These are phyloP conservation scores for Centropus bengalensis DNA, from an alignment of 2,113 vertebrate species.

Conservation along the genomic window DNA sequence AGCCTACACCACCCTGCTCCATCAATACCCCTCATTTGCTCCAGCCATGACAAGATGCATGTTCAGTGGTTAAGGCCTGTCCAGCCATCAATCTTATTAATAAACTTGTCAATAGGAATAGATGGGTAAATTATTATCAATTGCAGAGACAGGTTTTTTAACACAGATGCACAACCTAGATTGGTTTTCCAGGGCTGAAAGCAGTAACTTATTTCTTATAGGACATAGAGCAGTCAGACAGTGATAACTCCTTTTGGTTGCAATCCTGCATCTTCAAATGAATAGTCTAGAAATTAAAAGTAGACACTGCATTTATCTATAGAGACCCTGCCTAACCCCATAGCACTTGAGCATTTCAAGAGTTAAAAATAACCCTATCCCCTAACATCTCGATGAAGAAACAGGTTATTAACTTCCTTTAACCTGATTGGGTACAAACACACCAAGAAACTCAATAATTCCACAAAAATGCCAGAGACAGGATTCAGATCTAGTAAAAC, in stretches of 20 bases:
- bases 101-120: constrained; percentile 23
- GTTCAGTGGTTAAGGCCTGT: not conserved
- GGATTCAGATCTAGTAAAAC: not conserved
- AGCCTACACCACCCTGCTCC: not conserved
- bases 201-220: not conserved
- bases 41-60: not conserved
- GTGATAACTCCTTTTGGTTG: not conserved
- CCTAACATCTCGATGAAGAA: no score
- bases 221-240: not conserved
- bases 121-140: not conserved
- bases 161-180: not conserved
- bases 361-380: not conserved
- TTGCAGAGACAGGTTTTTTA: not conserved
- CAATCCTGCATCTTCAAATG: not conserved
- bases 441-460: not conserved
- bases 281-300: not conserved
- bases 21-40: constrained; percentile 10
- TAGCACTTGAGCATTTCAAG: not conserved
- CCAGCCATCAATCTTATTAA: constrained; percentile 36
- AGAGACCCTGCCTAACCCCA: not conserved
- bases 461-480: not conserved
- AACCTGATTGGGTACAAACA: not conserved
- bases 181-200: not conserved
- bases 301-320: not conserved
- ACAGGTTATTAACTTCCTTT: not conserved